Percentiles rank a stretch among this genome's conserved stretches.
phyloP scores from a whole-genome alignment of 2,113 vertebrate species.

The Sturnira hondurensis region DNA sequence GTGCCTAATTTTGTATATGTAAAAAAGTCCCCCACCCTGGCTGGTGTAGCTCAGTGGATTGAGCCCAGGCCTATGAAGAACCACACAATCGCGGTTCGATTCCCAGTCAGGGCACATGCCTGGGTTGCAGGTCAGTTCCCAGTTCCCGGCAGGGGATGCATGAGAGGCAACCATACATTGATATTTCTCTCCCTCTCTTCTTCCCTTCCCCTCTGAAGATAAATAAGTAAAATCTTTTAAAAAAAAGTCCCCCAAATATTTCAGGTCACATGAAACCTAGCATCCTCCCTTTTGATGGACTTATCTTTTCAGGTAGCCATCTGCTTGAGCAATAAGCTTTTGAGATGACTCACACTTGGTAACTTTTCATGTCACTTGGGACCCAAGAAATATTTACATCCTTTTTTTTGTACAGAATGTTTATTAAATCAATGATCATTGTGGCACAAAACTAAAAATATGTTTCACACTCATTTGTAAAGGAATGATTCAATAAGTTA shows the following conservation, averaged over 20 bases:
- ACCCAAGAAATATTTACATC: not conserved
- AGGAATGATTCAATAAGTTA: not conserved
- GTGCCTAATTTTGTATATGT: not conserved
- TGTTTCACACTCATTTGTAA: not conserved
- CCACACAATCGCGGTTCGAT: too few relatives aligned
- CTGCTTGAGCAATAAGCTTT: not conserved
- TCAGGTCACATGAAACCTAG: not conserved
- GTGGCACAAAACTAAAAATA: not conserved
- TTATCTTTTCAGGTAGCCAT: not conserved
- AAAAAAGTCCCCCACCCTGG: not conserved
- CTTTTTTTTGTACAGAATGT: not conserved
- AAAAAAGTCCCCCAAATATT: not conserved
- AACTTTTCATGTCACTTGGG: not conserved
- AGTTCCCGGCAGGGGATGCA: too few relatives aligned
- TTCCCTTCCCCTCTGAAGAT: too few relatives aligned
- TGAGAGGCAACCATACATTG: too few relatives aligned
- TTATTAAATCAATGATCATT: not conserved
- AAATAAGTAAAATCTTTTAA: too few relatives aligned
- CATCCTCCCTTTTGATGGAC: not conserved
- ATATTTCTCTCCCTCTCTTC: too few relatives aligned
- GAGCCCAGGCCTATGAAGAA: too few relatives aligned
- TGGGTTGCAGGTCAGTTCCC: too few relatives aligned
- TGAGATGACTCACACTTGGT: not conserved
- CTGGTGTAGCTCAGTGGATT: too few relatives aligned
- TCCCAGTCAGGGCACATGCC: too few relatives aligned